A percentile compares a stretch with the other conserved stretches of the same genome.
Evolutionary conservation across 2,113 vertebrate genomes (phyloP).

Genomic region (Platichthys stellatus): DNA sequence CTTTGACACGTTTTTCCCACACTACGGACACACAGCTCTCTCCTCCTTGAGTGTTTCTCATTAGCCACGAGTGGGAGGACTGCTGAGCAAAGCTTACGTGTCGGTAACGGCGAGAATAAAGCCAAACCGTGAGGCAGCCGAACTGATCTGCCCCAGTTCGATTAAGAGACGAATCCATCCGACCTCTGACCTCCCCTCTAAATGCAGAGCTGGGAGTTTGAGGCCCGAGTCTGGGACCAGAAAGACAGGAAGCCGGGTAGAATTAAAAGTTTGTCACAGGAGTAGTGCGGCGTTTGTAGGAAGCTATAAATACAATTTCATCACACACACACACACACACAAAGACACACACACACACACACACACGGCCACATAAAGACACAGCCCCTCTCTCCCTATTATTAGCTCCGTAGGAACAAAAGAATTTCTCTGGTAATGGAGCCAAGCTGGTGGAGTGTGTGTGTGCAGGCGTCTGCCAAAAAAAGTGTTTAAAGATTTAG

Average conservation of each 20-base stretch:
- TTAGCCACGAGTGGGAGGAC: conserved; percentile 45
- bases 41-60: conserved; percentile 49
- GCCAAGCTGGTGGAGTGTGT: conserved; percentile 78
- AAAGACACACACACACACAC: conserved; percentile 42
- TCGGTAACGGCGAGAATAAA: conserved; percentile 19
- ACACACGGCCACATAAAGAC: conserved; percentile 57
- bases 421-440: conserved; percentile 92
- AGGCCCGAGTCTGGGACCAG: conserved; percentile 72
- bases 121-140: neutral
- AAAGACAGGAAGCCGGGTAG: conserved; percentile 92
- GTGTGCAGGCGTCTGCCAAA: conserved; percentile 64
- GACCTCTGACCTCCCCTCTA: conserved; percentile 83
- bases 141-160: neutral
- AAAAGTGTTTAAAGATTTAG: conserved; percentile 86
- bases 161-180: conserved; percentile 56
- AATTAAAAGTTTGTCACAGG: conserved; percentile 88
- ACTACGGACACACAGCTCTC: conserved; percentile 15
- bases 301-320: conserved; percentile 89
- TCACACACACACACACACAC: conserved; percentile 53
- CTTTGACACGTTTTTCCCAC: conserved; percentile 54
- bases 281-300: conserved; percentile 77
- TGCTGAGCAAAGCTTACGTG: conserved; percentile 44
- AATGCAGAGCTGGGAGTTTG: conserved; percentile 53
- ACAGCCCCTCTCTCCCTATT: conserved; percentile 83
- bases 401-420: conserved; percentile 94